Evolutionary conservation across 2,888 invertebrate genomes (phyloP), one percentile per base, ranked within the genome.

Genomic region (Smittia aterrima): DNA sequence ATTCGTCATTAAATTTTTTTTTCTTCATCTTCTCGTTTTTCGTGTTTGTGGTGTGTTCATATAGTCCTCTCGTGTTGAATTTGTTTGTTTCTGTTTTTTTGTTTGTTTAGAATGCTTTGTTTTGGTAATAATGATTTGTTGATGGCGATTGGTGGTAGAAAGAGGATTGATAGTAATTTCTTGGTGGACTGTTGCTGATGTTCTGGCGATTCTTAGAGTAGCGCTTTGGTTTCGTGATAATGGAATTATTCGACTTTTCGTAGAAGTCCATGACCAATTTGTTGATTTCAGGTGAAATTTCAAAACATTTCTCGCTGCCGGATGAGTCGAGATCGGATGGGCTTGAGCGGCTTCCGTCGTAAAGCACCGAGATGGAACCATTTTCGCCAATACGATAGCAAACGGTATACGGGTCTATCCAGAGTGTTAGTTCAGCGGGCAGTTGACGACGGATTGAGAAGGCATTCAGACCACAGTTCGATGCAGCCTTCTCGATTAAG

Each of bases 401-500:
- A 7, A 91, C 91, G 83, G 91, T 90, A 77, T 85, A 84, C 1
- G 91, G 91, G 80, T 91, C 91, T 76, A 91, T 89, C 91, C 91
- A 91, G 82, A 91, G 86, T 32, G 91, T 91, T 16, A 91, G 84
- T 82, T 91, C 91, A 40, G 67, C 20, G 25, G 91, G 91, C 76
- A 90, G 86, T 74, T 76, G 73, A 74, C 76, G 74, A 75, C 86
- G 85, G 75, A 89, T 83, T 77, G 86, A 83, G 75, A 85, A 83
- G 76, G 88, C 87, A 76, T 85, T 81, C 47, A 90, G 83, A 73
- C 90, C 90, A 78, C 87, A 87, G 77, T 86, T 85, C 74, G 83
- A 84, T 32, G 89, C 90, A 27, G 90, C 90, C 79, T 86, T 84
- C 75, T 86, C 85, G 77, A 91, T 85, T 70, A 89, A 85, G 67